These are phyloP conservation scores for Charina bottae DNA, from an alignment of 2,113 vertebrate species.

Conservation along the genomic window DNA sequence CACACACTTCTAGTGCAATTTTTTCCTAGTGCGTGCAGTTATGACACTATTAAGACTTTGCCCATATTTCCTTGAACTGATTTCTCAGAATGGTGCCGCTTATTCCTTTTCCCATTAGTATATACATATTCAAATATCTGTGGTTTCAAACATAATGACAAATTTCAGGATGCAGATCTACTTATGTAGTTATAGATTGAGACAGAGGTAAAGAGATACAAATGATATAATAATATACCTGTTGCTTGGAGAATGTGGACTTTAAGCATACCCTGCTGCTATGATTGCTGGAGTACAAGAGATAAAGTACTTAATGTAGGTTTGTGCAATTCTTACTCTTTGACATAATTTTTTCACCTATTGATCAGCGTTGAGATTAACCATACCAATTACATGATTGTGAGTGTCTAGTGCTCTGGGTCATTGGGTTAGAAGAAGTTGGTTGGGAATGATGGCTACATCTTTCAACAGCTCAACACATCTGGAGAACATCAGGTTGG, in stretches of 20 bases:
- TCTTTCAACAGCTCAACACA: background rate
- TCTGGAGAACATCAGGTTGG: background rate
- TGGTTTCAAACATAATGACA: background rate
- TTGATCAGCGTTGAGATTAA: background rate
- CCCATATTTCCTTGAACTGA: background rate
- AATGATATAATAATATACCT: background rate
- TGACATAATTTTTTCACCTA: background rate
- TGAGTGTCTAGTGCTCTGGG: background rate
- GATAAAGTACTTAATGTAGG: background rate
- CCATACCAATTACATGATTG: background rate
- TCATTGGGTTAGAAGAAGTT: background rate
- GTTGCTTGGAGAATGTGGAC: background rate
- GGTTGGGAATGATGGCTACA: background rate
- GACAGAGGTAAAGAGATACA: background rate
- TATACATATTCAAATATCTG: background rate
- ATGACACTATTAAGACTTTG: background rate
- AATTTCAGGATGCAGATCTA: background rate
- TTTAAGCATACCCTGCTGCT: background rate
- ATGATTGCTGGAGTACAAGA: background rate
- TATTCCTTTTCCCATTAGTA: background rate
- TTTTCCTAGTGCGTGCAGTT: background rate
- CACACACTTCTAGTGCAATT: background rate
- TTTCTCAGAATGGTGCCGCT: background rate
- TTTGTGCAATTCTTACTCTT: background rate
- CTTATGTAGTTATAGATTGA: background rate